phyloP scores from a whole-genome alignment of 2,113 vertebrate genomes.

The Phylloscopus trochiloides region DNA sequence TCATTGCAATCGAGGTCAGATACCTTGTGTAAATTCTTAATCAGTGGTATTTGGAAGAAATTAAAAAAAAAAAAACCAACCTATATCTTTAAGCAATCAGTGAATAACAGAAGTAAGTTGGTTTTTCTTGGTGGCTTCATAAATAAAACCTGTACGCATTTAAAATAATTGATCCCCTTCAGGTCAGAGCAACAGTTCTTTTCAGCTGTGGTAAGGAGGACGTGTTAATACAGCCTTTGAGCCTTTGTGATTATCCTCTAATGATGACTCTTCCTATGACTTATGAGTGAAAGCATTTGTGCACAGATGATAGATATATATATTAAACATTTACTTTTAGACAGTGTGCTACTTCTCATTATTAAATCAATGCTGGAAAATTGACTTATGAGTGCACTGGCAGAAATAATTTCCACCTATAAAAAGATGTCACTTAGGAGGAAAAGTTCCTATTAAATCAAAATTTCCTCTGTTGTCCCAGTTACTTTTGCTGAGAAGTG shows the following conservation, averaged over 20 bases:
- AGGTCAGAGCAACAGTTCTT: neutral
- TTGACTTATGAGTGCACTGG: neutral
- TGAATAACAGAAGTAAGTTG: neutral
- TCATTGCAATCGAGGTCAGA: neutral
- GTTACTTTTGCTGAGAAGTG: neutral
- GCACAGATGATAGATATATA: neutral
- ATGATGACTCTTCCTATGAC: neutral
- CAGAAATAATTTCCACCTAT: constrained; percentile 58
- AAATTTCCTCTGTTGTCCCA: neutral
- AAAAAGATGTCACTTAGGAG: constrained; percentile 25
- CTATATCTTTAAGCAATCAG: neutral
- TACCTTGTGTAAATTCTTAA: neutral
- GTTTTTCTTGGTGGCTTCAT: neutral
- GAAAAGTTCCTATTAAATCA: constrained; percentile 40
- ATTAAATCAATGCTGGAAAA: constrained; percentile 23
- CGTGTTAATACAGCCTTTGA: neutral
- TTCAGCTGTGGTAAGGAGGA: neutral
- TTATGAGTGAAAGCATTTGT: constrained; percentile 13
- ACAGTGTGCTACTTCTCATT: constrained; percentile 30
- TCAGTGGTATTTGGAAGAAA: neutral
- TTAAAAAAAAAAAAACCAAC: neutral
- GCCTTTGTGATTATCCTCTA: neutral
- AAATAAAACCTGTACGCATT: neutral
- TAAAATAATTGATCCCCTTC: neutral
- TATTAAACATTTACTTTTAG: constrained; percentile 52